A percentile compares a stretch with the other conserved stretches of the same genome.
Conservation (phyloP, 2,888 invertebrate genomes). For the Thymelicus acteon region DNA sequence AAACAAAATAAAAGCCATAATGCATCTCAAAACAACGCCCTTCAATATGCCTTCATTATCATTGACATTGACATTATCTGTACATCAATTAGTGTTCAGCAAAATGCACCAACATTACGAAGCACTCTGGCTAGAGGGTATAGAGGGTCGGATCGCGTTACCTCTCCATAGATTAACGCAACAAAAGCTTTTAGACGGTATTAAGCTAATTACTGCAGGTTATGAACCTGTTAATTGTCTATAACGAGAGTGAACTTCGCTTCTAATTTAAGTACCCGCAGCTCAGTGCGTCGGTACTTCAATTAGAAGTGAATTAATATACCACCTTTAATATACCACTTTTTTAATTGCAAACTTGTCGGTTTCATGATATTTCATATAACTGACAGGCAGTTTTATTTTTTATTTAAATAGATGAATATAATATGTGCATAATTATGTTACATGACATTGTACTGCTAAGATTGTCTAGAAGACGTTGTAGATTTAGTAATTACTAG, state of each 20-base stretch:
- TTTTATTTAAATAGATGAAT: too few relatives aligned
- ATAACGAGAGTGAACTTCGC: neutral
- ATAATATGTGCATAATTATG: too few relatives aligned
- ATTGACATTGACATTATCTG: too few relatives aligned
- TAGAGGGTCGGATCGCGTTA: neutral
- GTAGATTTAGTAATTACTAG: too few relatives aligned
- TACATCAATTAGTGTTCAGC: neutral
- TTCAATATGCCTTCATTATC: too few relatives aligned
- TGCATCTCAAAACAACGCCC: too few relatives aligned
- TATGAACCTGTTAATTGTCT: conserved; percentile 16
- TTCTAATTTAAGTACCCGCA: neutral
- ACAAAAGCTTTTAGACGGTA: conserved; percentile 9
- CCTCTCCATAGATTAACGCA: neutral
- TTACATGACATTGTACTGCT: too few relatives aligned
- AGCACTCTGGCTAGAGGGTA: neutral
- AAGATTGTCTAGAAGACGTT: too few relatives aligned
- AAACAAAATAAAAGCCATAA: too few relatives aligned
- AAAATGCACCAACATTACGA: conserved; percentile 1
- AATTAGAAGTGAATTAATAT: neutral
- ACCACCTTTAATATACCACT: neutral
- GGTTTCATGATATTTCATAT: neutral
- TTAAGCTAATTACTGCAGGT: conserved; percentile 10
- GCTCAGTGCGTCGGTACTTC: neutral
- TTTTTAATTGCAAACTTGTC: neutral
- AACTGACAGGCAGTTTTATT: neutral